Evolutionary conservation across 2,113 vertebrate genomes (phyloP).

Genomic region (Zosterops borbonicus): DNA sequence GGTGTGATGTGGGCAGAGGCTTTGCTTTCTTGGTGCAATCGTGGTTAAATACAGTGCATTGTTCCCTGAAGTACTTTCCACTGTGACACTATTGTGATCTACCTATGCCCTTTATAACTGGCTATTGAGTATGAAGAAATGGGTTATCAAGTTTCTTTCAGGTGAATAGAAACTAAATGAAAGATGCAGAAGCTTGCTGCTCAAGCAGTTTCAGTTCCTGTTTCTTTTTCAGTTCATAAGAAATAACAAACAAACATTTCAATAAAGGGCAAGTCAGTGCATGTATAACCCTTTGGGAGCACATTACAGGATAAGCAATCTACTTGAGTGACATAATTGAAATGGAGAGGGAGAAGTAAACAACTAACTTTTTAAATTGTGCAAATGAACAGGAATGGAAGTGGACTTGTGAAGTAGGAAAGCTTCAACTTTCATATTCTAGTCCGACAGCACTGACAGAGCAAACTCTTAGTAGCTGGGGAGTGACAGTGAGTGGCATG

Average conservation of each 20-base stretch:
- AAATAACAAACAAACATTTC: neutral
- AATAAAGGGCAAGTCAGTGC: neutral
- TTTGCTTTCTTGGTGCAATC: neutral
- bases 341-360: neutral
- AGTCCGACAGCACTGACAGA: neutral
- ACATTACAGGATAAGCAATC: neutral
- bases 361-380: neutral
- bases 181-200: neutral
- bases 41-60: neutral
- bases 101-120: neutral
- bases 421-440: neutral
- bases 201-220: neutral
- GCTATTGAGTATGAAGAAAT: neutral
- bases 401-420: accelerated
- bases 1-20: neutral
- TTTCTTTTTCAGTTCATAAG: neutral
- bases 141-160: neutral
- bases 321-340: neutral
- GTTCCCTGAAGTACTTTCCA: neutral
- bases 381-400: neutral
- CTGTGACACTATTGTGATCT: neutral
- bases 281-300: neutral
- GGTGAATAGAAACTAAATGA: neutral
- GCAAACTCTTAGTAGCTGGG: neutral
- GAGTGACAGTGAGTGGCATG: neutral